Evolutionary conservation across 2,888 invertebrate genomes (phyloP), one percentile per base, ranked within the genome.

Genomic region (Furcula furcula): DNA sequence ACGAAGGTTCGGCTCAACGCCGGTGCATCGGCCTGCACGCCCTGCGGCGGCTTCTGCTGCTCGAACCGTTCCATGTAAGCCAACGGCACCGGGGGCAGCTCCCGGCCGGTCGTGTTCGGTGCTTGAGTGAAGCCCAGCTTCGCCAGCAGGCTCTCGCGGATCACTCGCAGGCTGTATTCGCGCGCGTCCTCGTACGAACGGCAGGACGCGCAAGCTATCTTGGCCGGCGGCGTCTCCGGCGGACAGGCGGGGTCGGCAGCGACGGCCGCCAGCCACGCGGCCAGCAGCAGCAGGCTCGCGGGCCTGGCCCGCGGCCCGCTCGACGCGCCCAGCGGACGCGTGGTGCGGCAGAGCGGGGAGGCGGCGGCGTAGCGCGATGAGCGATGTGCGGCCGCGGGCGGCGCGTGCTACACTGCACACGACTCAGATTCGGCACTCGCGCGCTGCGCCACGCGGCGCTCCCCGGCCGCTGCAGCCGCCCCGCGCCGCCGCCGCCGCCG

Each of bases 81-180:
- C 34, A 79, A 78, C 21, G 92, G 92, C 40, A 93, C 91, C 31
- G 84, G 80, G 13, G 92, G 92, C 55, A 91, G 76, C 55, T 81
- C 77, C 34, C 90, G 78, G 31, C 90, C 90, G 10, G 92, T 92
- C 39, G 92, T 92, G 66, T 93, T 93, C 22, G 93, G 93, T 27
- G 92, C 89, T 55, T 90, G 89, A 40, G 88, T 79, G 65, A 93
- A 82, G 46, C 92, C 92, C 40, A 93, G 82, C 56, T 92, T 92
- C 49, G 90, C 90, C 38, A 93, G 78, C 41, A 93, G 90, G 69
- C 92, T 91, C 68, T 90, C 90, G 65, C 92, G 92, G 55, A 93
- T 92, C 36, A 91, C 90, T 61, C 90, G 90, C 42, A 93, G 80
- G 63, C 90, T 92, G 56, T 91, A 88, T 57, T 90, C 89, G 52